These are phyloP conservation scores for Epinephelus coioides DNA, from an alignment of 2,797 vertebrate species.

Conservation along the genomic window DNA sequence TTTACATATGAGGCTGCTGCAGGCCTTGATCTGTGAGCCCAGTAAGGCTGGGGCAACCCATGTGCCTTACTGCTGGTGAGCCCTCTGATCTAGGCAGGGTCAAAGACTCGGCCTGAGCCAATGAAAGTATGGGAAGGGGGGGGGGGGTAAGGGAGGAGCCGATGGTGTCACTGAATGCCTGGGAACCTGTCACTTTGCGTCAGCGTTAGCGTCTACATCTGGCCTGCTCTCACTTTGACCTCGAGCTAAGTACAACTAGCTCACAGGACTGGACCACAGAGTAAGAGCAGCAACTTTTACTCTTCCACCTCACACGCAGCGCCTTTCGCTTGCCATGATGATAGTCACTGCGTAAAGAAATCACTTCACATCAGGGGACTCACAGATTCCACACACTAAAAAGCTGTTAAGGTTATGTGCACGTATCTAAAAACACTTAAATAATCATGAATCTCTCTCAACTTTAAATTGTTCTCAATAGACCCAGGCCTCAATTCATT, in stretches of 20 bases:
- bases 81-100: constrained; percentile 76
- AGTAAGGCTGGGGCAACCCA: constrained; percentile 39
- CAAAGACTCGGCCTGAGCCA: constrained; percentile 77
- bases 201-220: constrained; percentile 81
- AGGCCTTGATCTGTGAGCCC: constrained; percentile 63
- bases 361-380: constrained; percentile 36
- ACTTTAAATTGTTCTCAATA: background rate
- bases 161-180: constrained; percentile 84
- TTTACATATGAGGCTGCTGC: constrained; percentile 68
- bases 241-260: constrained; percentile 71
- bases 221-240: constrained; percentile 80
- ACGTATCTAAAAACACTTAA: constrained; percentile 25
- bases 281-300: constrained; percentile 58
- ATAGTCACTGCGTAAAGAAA: constrained; percentile 16
- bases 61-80: constrained; percentile 69
- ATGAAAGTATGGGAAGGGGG: constrained; percentile 50
- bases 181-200: constrained; percentile 87
- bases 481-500: background rate
- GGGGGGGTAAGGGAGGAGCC: constrained; percentile 52
- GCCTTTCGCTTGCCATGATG: constrained; percentile 33
- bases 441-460: constrained; percentile 14
- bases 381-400: constrained; percentile 16
- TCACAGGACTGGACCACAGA: constrained; percentile 72
- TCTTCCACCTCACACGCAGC: constrained; percentile 60
- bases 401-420: constrained; percentile 15